Evolutionary conservation across 2,113 vertebrate genomes (phyloP).

Genomic region (Neodontobutis hainanensis): DNA sequence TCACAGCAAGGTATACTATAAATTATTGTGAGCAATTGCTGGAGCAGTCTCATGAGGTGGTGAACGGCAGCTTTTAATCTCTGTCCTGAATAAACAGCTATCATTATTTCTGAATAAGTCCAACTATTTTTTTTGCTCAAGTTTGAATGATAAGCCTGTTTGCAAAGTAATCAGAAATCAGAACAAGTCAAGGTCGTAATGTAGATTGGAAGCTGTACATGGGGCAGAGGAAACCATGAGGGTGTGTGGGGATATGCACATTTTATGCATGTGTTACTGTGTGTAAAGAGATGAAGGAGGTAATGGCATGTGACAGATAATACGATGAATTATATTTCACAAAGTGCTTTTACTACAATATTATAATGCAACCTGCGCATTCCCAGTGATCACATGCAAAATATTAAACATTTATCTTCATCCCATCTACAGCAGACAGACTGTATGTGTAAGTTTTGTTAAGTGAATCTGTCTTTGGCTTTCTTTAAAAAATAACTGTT

Average conservation of each 20-base stretch:
- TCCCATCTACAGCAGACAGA: slow-evolving; percentile 12
- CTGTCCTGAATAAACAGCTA: slow-evolving; percentile 57
- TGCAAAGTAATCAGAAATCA: slow-evolving; percentile 58
- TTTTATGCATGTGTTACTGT: background rate
- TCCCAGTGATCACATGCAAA: slow-evolving; percentile 34
- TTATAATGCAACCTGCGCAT: slow-evolving; percentile 45
- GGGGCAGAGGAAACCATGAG: slow-evolving; percentile 11
- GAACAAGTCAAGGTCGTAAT: slow-evolving; percentile 57
- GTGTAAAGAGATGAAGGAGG: background rate
- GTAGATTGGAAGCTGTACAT: slow-evolving; percentile 30
- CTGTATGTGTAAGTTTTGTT: slow-evolving; percentile 2
- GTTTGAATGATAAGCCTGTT: slow-evolving; percentile 59
- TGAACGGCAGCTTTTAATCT: slow-evolving; percentile 65
- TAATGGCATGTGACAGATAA: slow-evolving; percentile 21
- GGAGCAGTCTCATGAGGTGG: slow-evolving; percentile 44
- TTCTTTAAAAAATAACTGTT: background rate
- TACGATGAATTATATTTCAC: slow-evolving; percentile 13
- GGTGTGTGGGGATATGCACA: slow-evolving; percentile 1
- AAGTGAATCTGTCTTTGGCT: background rate
- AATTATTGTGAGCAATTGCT: slow-evolving; percentile 59
- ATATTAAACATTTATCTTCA: slow-evolving; percentile 42
- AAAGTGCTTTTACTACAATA: slow-evolving; percentile 29
- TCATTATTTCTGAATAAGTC: slow-evolving; percentile 51
- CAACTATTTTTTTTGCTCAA: slow-evolving; percentile 51
- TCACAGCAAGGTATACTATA: slow-evolving; percentile 43